A percentile compares a stretch with the other conserved stretches of the same genome.
These are phyloP conservation scores for Glyptemys insculpta DNA, from an alignment of 2,797 vertebrate genomes.

Conservation along the genomic window DNA sequence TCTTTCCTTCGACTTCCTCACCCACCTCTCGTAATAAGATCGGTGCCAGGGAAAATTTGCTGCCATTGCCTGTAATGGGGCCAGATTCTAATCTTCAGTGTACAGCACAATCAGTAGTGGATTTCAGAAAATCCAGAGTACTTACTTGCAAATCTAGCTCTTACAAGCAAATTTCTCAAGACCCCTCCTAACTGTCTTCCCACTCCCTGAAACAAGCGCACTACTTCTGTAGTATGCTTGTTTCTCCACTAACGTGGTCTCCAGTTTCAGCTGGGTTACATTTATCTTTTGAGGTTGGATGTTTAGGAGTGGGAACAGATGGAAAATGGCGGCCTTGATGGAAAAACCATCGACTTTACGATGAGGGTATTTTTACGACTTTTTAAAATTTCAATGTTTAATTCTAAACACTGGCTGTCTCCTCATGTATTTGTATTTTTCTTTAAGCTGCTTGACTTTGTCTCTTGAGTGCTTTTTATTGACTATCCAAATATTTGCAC, in stretches of 20 bases:
- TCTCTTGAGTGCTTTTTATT: constrained; percentile 36
- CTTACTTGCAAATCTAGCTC: not conserved
- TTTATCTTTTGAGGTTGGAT: not conserved
- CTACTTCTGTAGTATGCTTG: not conserved
- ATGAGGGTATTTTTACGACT: not conserved
- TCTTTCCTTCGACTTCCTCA: not conserved
- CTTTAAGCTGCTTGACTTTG: not conserved
- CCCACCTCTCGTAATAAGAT: not conserved
- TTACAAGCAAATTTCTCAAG: not conserved
- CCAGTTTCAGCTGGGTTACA: not conserved
- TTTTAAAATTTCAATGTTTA: not conserved
- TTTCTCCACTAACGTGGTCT: not conserved
- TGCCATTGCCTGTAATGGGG: not conserved
- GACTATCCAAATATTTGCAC: constrained; percentile 30
- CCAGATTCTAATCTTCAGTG: not conserved
- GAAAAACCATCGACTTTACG: not conserved
- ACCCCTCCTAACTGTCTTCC: not conserved
- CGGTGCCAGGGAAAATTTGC: not conserved
- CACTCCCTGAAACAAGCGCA: not conserved
- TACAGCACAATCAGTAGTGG: not conserved
- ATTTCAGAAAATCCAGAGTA: not conserved
- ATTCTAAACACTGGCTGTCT: constrained; percentile 24
- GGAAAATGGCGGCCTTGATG: not conserved
- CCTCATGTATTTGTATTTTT: not conserved
- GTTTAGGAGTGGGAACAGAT: not conserved